Evolutionary conservation across 1,140 invertebrate species (phyloP).

Genomic region (Cephus cinctus): DNA sequence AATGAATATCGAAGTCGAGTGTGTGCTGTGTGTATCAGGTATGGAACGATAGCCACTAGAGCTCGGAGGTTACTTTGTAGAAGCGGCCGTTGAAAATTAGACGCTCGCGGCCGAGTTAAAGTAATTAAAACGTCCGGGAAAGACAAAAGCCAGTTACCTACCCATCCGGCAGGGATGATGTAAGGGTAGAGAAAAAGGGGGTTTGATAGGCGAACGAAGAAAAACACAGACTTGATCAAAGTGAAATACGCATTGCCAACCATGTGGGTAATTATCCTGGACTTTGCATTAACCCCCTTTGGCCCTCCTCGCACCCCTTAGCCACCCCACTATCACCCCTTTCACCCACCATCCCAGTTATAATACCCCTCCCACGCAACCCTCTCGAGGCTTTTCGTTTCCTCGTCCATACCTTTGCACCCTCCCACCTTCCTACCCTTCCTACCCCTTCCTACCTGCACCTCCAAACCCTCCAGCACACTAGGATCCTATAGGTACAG

Average conservation of each 20-base stretch:
- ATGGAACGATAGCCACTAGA: no score
- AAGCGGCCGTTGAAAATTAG: slow-evolving; percentile 48
- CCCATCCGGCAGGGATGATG: slow-evolving; percentile 30
- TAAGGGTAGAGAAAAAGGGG: slow-evolving; percentile 26
- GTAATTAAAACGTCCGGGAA: slow-evolving; percentile 54
- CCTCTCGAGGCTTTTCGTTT: no score
- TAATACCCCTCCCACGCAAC: slow-evolving; percentile 18
- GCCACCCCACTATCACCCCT: slow-evolving; percentile 9
- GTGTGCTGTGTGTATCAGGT: no score
- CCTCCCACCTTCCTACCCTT: background rate
- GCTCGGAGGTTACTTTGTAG: no score
- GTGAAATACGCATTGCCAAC: slow-evolving; percentile 51
- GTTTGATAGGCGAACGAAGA: slow-evolving; percentile 52
- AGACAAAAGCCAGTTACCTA: slow-evolving; percentile 49
- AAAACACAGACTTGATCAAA: slow-evolving; percentile 57
- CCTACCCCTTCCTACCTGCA: background rate
- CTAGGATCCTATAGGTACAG: background rate
- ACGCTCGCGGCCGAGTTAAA: slow-evolving; percentile 50
- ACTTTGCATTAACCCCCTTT: slow-evolving; percentile 50
- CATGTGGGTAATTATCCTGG: slow-evolving; percentile 57
- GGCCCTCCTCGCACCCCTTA: slow-evolving; percentile 4
- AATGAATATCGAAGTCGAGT: no score
- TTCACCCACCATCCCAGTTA: slow-evolving; percentile 11
- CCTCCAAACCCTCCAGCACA: background rate
- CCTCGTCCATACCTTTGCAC: no score